These are phyloP conservation scores for Oriolus oriolus DNA, from an alignment of 2,113 vertebrate genomes.

Conservation along the genomic window DNA sequence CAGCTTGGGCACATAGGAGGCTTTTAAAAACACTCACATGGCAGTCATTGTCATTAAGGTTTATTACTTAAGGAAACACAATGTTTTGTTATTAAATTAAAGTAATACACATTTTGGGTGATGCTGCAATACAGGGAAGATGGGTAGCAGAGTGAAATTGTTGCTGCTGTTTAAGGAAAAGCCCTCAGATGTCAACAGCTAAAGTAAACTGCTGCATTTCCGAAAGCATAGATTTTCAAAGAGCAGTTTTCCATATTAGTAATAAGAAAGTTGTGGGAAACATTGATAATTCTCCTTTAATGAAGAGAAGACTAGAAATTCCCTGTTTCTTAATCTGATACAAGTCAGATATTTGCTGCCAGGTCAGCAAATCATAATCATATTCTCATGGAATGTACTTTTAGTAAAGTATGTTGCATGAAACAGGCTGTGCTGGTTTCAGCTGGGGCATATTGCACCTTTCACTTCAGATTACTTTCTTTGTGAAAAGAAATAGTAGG, in stretches of 20 bases:
- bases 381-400: not conserved
- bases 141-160: not conserved
- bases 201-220: not conserved
- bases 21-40: not conserved
- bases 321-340: not conserved
- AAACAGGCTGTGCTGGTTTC: not conserved
- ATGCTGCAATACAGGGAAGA: not conserved
- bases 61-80: not conserved
- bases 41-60: not conserved
- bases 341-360: not conserved
- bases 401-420: not conserved
- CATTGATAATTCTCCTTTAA: not conserved
- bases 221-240: not conserved
- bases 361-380: not conserved
- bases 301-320: not conserved
- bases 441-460: not conserved
- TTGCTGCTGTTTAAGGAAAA: not conserved
- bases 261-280: not conserved
- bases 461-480: not conserved
- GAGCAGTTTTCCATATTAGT: not conserved
- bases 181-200: not conserved
- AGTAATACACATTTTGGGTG: not conserved
- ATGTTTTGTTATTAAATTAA: not conserved
- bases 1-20: not conserved
- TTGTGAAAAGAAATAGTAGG: not conserved